Base-by-base conservation (phyloP, 1,140 invertebrate genomes). In the Oreohelix idahoensis region DNA sequence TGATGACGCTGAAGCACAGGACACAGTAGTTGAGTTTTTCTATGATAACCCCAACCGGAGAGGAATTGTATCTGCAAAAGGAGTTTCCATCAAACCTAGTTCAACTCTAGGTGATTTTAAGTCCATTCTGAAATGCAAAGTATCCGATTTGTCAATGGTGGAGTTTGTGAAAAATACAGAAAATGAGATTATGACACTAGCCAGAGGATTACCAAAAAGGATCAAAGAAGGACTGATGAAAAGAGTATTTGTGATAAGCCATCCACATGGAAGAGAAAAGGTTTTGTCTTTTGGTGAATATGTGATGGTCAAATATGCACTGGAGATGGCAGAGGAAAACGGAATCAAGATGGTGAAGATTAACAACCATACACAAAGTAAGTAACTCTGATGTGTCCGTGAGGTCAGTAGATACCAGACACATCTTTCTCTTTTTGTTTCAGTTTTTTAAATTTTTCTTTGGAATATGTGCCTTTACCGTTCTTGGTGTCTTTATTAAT, bases 341-440 rank as follows among this genome's bases (percentile, higher is more conserved):
- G 39, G 11, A 51, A 26, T 35, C 5, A 13, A 23, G n/a, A 76
- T 45, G 10, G 11, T 5, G 45, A 51, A 53, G 42, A 51, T 76
- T 35, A 76, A 76, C 74, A 76, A 53, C 29, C 36, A 73, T 36
- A 66, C 63, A 66, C 63, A 66, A 32, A 66, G 63, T 66, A 66
- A 66, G 63, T 66, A 66, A 32, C 15, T 8, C 42, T 8, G 15
- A 45, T 45, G 15, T 5, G 5, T 45, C 5, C 5, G 15, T 15
- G 15, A 8, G 5, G 5, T 45, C 42, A 45, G 42, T 8, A 8
- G 15, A 45, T 15, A 45, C 5, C 5, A 45, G 15, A 8, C 23
- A 23, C 15, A 15, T 58, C 4, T 58, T 58, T 58, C 4, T 58
- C 20, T 23, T 58, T 58, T 26, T 11, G 17, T 58, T 58, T 58